A percentile compares a stretch with the other conserved stretches of the same genome.
Conservation (phyloP, 2,797 vertebrate genomes). For the Lutjanus argentimaculatus region DNA sequence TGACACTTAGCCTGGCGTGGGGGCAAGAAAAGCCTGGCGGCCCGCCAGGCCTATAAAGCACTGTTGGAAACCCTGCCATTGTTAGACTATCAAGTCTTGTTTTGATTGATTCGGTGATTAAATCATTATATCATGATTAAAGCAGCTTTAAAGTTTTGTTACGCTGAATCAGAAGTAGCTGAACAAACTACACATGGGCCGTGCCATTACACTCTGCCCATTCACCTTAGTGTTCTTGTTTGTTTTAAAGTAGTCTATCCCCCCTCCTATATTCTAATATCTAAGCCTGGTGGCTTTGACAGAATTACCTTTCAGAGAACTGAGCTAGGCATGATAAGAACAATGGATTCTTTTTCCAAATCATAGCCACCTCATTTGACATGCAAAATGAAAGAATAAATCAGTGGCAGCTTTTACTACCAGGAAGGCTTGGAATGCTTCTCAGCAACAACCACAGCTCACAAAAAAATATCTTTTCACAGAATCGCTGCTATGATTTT, state of each 20-base stretch:
- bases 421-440: constrained; percentile 29
- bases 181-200: too few relatives aligned
- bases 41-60: too few relatives aligned
- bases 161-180: too few relatives aligned
- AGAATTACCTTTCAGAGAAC: neutral
- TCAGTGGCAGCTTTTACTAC: constrained; percentile 25
- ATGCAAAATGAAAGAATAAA: constrained; percentile 53
- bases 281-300: neutral
- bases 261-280: neutral
- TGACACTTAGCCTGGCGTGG: too few relatives aligned
- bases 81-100: too few relatives aligned
- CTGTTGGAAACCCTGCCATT: too few relatives aligned
- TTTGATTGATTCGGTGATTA: too few relatives aligned
- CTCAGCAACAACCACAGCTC: constrained; percentile 36
- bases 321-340: neutral
- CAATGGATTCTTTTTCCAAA: constrained; percentile 17
- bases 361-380: constrained; percentile 54
- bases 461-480: constrained; percentile 21
- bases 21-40: too few relatives aligned
- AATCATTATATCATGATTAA: neutral
- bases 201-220: neutral
- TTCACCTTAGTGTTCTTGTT: neutral
- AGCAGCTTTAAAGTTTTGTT: neutral
- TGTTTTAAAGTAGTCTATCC: neutral
- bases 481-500: constrained; percentile 10